Percentiles rank a stretch among this genome's conserved stretches.
These are phyloP conservation scores for Rutpela maculata DNA, from an alignment of 2,888 invertebrate species.

Conservation along the genomic window DNA sequence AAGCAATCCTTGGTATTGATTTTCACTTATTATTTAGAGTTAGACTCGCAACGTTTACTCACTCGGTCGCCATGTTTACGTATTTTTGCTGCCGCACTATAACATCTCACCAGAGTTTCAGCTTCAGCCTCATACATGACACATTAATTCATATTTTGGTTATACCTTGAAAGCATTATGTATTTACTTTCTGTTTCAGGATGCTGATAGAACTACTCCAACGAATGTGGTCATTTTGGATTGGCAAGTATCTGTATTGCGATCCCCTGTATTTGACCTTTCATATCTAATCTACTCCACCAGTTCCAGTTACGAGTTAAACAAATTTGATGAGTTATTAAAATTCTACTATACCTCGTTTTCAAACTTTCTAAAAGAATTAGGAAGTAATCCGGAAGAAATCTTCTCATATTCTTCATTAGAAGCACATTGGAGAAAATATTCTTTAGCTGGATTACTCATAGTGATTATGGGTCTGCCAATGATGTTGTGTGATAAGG, in stretches of 20 bases:
- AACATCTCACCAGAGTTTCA: too few relatives aligned
- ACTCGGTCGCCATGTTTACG: too few relatives aligned
- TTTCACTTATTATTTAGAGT: too few relatives aligned
- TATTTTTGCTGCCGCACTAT: too few relatives aligned
- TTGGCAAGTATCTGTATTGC: conserved; percentile 30
- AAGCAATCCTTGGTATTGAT: too few relatives aligned
- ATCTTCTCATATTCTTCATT: conserved; percentile 63
- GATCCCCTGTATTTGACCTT: conserved; percentile 63
- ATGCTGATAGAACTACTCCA: conserved; percentile 14
- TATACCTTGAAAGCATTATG: too few relatives aligned
- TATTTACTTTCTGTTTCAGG: background rate
- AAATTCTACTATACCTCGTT: conserved; percentile 63
- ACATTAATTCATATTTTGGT: too few relatives aligned
- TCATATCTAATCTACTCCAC: conserved; percentile 19
- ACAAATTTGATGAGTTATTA: conserved; percentile 62
- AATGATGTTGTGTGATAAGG: conserved; percentile 43
- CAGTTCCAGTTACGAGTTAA: conserved; percentile 15
- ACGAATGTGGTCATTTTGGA: conserved; percentile 27
- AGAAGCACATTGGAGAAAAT: conserved; percentile 55
- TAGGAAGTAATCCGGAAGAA: conserved; percentile 62
- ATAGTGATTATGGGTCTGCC: conserved; percentile 45
- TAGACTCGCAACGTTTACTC: too few relatives aligned
- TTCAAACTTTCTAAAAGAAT: conserved; percentile 54
- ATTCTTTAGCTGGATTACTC: conserved; percentile 51
- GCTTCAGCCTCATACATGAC: too few relatives aligned